Percentiles rank a stretch among this genome's conserved stretches.
These are phyloP conservation scores for Macroramphosus scolopax DNA, from an alignment of 2,797 vertebrate species.

Conservation along the genomic window DNA sequence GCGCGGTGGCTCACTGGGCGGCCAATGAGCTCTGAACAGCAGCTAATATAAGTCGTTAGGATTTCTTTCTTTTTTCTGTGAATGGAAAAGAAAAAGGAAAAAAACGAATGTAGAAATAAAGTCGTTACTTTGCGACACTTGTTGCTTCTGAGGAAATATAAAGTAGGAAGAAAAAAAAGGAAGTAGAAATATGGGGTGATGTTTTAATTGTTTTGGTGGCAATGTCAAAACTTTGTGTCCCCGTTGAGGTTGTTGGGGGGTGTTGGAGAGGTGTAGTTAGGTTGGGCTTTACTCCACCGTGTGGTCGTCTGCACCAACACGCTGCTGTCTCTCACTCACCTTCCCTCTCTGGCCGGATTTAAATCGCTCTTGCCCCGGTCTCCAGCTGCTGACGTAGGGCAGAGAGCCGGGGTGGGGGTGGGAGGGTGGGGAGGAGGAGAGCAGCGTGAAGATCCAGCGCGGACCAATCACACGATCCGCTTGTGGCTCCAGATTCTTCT, in stretches of 20 bases:
- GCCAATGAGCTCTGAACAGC: conserved; percentile 23
- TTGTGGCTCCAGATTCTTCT: conserved; percentile 14
- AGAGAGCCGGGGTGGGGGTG: not conserved
- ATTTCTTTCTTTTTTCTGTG: conserved; percentile 14
- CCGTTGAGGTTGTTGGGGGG: not conserved
- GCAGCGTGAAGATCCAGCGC: conserved; percentile 15
- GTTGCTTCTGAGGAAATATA: conserved; percentile 28
- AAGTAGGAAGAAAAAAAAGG: conserved; percentile 7
- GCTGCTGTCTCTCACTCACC: conserved; percentile 36
- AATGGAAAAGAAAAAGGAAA: not conserved
- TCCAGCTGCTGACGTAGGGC: conserved; percentile 49
- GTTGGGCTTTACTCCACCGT: conserved; percentile 67
- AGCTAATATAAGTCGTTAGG: conserved; percentile 34
- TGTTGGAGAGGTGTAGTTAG: conserved; percentile 44
- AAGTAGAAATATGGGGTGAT: not conserved
- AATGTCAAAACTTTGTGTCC: conserved; percentile 53
- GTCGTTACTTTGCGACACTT: conserved; percentile 19
- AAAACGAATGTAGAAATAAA: conserved; percentile 3
- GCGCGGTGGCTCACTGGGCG: conserved; percentile 36
- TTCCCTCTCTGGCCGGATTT: conserved; percentile 50
- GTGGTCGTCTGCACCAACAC: conserved; percentile 43
- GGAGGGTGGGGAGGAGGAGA: conserved; percentile 1
- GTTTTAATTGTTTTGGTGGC: conserved; percentile 25
- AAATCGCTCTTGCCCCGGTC: conserved; percentile 51
- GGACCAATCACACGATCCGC: conserved; percentile 20